These are phyloP conservation scores for Bolinopsis microptera DNA, from an alignment of 37 sponge, comb jelly and placozoan species.

Conservation along the genomic window DNA sequence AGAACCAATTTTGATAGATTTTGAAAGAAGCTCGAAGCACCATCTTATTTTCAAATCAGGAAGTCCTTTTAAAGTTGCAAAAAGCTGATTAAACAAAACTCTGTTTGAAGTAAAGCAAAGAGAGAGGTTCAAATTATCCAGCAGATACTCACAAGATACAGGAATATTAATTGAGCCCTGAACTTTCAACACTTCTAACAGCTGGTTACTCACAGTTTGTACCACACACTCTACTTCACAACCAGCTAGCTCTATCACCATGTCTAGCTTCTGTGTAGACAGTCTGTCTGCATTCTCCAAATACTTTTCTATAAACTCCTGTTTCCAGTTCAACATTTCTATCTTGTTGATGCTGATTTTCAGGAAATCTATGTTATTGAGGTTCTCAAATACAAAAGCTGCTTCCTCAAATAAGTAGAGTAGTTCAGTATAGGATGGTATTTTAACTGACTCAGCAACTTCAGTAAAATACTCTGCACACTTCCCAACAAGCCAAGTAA, in stretches of 20 bases:
- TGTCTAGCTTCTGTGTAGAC: background rate
- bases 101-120: background rate
- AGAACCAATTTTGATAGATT: background rate
- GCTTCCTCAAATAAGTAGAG: slow-evolving; percentile 2
- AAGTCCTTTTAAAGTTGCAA: background rate
- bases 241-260: background rate
- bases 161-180: background rate
- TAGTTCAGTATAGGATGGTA: background rate
- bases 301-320: background rate
- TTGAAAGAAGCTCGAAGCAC: background rate
- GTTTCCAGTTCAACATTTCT: background rate
- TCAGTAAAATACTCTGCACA: background rate
- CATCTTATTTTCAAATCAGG: background rate
- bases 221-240: background rate
- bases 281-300: background rate
- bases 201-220: background rate
- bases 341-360: background rate
- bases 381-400: background rate
- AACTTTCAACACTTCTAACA: background rate
- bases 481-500: background rate
- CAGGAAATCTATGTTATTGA: background rate
- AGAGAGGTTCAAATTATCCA: background rate
- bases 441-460: background rate
- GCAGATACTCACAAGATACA: background rate
- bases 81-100: background rate